Conservation (phyloP, 2,113 vertebrate species). For the Oncorhynchus tshawytscha region DNA sequence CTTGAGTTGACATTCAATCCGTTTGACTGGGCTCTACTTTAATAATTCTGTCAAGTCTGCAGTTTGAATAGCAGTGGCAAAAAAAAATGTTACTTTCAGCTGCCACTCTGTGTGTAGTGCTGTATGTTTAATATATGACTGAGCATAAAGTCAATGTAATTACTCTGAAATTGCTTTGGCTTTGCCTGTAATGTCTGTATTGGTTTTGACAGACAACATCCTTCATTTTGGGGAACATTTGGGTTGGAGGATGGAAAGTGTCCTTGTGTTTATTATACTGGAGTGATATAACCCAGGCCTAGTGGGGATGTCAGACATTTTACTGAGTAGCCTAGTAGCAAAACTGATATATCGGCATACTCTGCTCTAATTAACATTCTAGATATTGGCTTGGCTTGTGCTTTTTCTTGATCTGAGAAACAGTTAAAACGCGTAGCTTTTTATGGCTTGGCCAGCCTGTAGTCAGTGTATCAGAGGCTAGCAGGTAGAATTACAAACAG, state of each 20-base stretch:
- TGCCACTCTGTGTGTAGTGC: conserved; percentile 26
- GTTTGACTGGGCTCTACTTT: conserved; percentile 20
- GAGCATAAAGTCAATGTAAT: conserved; percentile 43
- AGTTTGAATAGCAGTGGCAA: conserved; percentile 29
- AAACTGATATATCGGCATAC: not conserved
- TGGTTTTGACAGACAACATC: conserved; percentile 7
- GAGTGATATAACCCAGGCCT: not conserved
- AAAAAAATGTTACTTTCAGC: conserved; percentile 38
- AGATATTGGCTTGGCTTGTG: not conserved
- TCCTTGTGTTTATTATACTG: not conserved
- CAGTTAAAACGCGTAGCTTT: not conserved
- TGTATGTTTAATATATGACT: conserved; percentile 14
- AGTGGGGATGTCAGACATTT: not conserved
- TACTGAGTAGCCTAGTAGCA: not conserved
- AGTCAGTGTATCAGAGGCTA: conserved; percentile 11
- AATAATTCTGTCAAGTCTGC: conserved; percentile 27
- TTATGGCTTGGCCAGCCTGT: conserved; percentile 10
- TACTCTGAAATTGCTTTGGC: conserved; percentile 28
- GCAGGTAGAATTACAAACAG: conserved; percentile 40
- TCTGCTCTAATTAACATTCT: not conserved
- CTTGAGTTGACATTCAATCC: conserved; percentile 26
- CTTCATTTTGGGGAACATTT: not conserved
- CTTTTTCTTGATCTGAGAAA: not conserved
- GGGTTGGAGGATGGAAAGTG: not conserved
- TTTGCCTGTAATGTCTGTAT: conserved; percentile 19